Evolutionary conservation across 2,888 invertebrate genomes (phyloP).

Genomic region (Drosophila mimetica): DNA sequence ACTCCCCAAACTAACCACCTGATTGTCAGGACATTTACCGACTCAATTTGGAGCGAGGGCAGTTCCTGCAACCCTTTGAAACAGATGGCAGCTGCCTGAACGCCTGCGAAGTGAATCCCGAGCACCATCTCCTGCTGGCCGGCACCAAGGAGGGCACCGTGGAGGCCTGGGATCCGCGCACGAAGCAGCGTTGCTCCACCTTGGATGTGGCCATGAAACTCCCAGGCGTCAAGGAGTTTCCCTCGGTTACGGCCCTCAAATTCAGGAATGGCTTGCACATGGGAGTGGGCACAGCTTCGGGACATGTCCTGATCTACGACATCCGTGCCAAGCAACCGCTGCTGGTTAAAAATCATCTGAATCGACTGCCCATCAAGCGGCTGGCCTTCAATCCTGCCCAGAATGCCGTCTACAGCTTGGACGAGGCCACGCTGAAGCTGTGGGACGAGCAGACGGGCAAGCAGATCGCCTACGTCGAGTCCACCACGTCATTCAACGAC

Average conservation of each 20-base stretch:
- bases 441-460: slow-evolving; percentile 96
- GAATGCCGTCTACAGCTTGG: slow-evolving; percentile 95
- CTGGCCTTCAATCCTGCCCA: slow-evolving; percentile 93
- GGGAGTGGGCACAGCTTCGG: slow-evolving; percentile 97
- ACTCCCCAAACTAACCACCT: neutral
- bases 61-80: slow-evolving; percentile 93
- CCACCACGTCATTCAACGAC: slow-evolving; percentile 94
- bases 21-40: slow-evolving; percentile 93
- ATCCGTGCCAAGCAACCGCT: slow-evolving; percentile 95
- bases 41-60: slow-evolving; percentile 97
- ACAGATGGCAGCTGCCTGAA: slow-evolving; percentile 91
- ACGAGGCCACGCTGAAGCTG: slow-evolving; percentile 93
- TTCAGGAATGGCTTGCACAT: slow-evolving; percentile 90
- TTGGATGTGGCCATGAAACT: slow-evolving; percentile 92
- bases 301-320: slow-evolving; percentile 97
- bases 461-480: slow-evolving; percentile 96
- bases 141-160: slow-evolving; percentile 96
- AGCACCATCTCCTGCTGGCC: slow-evolving; percentile 93
- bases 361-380: slow-evolving; percentile 94
- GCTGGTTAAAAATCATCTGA: slow-evolving; percentile 96
- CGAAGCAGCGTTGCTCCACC: slow-evolving; percentile 89
- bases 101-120: slow-evolving; percentile 93
- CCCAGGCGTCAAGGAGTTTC: slow-evolving; percentile 85
- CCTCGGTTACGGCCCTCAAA: slow-evolving; percentile 89
- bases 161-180: slow-evolving; percentile 98